Base-by-base conservation (phyloP, 92 coral and sea anemone species). In the Micromussa lordhowensis region DNA sequence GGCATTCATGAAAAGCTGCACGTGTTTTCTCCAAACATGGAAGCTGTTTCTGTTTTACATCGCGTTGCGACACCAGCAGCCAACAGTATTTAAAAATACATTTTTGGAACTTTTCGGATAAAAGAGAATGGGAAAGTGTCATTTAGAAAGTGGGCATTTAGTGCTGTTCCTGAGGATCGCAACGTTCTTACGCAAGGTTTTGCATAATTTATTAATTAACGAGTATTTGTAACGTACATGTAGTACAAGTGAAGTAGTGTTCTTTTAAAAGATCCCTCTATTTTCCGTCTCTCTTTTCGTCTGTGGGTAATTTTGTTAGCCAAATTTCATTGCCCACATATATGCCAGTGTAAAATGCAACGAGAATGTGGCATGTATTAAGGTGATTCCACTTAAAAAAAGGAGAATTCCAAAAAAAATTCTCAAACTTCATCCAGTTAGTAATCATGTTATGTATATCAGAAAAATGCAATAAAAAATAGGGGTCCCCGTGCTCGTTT, bases 1-100 rank as follows among this genome's bases (percentile, higher is more conserved):
- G 87, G 68, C 86, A 71, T 82, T 14, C 74, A 13, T 53, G 82
- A 30, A 72, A 19, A 55, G n/a, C n/a, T 84, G 58, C 88, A 84
- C 88, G 88, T 84, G 88, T 34, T 57, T 68, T 13, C 15, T 35
- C 11, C 31, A 13, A 72, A 51, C 63, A 54, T 80, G 3, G 18
- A 48, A 36, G 18, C 31, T n/a, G 48, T 21, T 9, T 14, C 44
- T 54, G 48, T 48, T 28, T 84, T 73, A 31, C 40, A 82, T 30
- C 28, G 69, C 18, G 66, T 29, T 58, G 74, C 31, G 34, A 28
- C 71, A 24, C 19, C n/a, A 13, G 22, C 34, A 36, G 6, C 83
- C 35, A 14, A 18, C 18, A n/a, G 14, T 58, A 4, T 71, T 24
- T 13, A 31, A 32, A 34, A 5, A 34, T 35, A 8, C n/a, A 4